phyloP scores from a whole-genome alignment of 2,113 vertebrate genomes.

The Podarcis muralis region DNA sequence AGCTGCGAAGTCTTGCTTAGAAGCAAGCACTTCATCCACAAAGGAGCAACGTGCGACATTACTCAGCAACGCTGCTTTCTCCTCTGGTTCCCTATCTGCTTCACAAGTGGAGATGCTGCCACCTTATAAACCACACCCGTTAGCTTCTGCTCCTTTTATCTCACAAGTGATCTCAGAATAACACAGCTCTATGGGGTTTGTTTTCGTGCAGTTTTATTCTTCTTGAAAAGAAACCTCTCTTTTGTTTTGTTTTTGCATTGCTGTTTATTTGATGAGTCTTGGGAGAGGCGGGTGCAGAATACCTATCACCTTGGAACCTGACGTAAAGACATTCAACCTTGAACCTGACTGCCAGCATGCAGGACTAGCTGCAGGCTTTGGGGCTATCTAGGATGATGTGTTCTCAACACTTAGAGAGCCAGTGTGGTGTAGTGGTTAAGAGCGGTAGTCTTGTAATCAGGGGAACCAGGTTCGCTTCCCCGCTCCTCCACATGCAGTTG shows the following conservation, averaged over 20 bases:
- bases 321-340: background rate
- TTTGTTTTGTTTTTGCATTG: background rate
- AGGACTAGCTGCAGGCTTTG: background rate
- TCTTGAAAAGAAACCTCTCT: conserved; percentile 53
- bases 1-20: background rate
- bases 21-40: conserved; percentile 13
- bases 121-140: conserved; percentile 75
- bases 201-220: conserved; percentile 64
- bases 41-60: background rate
- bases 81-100: conserved; percentile 60
- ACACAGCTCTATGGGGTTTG: conserved; percentile 70
- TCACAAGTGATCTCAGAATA: conserved; percentile 74
- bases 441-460: too few species aligned
- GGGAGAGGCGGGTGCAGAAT: background rate
- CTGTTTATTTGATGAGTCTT: background rate
- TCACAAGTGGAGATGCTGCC: conserved; percentile 58
- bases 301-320: background rate
- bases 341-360: background rate
- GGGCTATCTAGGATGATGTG: too few species aligned
- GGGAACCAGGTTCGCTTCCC: too few species aligned
- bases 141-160: conserved; percentile 72
- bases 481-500: too few species aligned
- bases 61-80: conserved; percentile 61
- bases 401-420: too few species aligned
- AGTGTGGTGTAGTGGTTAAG: too few species aligned